Conservation (phyloP, 2,113 vertebrate genomes). For the Lepisosteus osseus region DNA sequence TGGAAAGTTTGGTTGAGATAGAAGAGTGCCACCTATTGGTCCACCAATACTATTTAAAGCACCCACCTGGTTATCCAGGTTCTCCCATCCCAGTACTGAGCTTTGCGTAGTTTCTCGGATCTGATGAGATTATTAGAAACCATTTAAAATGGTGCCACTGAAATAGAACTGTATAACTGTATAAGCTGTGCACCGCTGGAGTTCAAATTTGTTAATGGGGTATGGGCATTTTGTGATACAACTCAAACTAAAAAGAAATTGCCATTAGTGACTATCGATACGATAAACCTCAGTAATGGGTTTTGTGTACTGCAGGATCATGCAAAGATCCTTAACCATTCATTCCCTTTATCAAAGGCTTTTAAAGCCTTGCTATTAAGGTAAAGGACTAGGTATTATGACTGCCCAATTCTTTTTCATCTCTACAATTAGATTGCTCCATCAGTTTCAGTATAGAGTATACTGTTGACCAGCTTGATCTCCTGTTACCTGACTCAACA, state of each 20-base stretch:
- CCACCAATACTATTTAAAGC: too few species aligned
- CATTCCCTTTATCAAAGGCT: conserved; percentile 17
- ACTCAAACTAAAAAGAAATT: not conserved
- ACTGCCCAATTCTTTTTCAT: conserved; percentile 5
- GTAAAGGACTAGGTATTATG: conserved; percentile 25
- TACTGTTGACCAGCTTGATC: conserved; percentile 12
- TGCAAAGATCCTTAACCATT: not conserved
- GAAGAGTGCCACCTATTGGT: too few species aligned
- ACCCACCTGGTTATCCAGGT: too few species aligned
- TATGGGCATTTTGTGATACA: too few species aligned
- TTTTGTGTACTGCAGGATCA: conserved; percentile 23
- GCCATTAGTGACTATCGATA: not conserved
- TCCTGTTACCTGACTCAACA: not conserved
- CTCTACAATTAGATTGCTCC: conserved; percentile 15
- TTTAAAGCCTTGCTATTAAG: conserved; percentile 35
- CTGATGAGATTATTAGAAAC: too few species aligned
- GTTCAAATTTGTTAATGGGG: too few species aligned
- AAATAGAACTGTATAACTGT: too few species aligned
- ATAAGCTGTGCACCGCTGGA: too few species aligned
- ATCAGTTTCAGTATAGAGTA: conserved; percentile 12
- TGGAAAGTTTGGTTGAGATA: too few species aligned
- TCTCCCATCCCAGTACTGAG: too few species aligned
- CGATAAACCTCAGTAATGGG: not conserved
- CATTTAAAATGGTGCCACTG: too few species aligned
- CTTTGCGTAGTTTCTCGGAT: too few species aligned